phyloP scores from a whole-genome alignment of 2,113 vertebrate genomes.

The Scortum barcoo region DNA sequence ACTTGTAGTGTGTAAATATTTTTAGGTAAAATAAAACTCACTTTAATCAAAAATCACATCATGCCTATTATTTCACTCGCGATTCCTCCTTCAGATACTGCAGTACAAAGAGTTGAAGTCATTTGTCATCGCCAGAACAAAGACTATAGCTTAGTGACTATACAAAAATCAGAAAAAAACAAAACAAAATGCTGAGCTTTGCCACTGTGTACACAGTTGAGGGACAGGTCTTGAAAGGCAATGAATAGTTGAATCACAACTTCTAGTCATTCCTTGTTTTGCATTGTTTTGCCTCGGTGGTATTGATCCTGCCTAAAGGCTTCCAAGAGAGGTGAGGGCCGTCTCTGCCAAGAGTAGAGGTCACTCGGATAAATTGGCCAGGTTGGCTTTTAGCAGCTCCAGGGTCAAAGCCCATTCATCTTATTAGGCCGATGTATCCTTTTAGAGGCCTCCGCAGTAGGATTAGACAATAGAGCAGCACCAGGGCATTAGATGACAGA shows the following conservation, averaged over 20 bases:
- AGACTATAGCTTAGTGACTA: background rate
- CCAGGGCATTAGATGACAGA: constrained; percentile 80
- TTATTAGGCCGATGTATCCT: constrained; percentile 91
- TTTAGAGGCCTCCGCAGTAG: constrained; percentile 91
- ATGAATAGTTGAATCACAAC: constrained; percentile 41
- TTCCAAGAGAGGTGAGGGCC: constrained; percentile 85
- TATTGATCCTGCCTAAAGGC: constrained; percentile 88
- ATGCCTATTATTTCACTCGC: constrained; percentile 5
- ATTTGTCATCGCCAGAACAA: background rate
- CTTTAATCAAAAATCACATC: constrained; percentile 43
- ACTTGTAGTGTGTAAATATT: constrained; percentile 51
- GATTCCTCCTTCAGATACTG: background rate
- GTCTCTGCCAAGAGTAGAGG: constrained; percentile 79
- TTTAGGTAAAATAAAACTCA: constrained; percentile 40
- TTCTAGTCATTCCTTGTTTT: constrained; percentile 47
- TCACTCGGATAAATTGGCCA: constrained; percentile 94
- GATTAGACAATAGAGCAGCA: constrained; percentile 87
- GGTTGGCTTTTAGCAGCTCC: constrained; percentile 92
- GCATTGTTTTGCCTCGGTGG: constrained; percentile 84
- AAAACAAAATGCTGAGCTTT: background rate
- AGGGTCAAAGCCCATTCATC: constrained; percentile 95
- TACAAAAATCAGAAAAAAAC: background rate
- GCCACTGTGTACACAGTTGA: constrained; percentile 28
- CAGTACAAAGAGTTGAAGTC: background rate
- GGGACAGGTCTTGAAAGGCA: constrained; percentile 32